These are phyloP conservation scores for Lasioglossum baleicum DNA, from an alignment of 1,140 invertebrate genomes.

Conservation along the genomic window DNA sequence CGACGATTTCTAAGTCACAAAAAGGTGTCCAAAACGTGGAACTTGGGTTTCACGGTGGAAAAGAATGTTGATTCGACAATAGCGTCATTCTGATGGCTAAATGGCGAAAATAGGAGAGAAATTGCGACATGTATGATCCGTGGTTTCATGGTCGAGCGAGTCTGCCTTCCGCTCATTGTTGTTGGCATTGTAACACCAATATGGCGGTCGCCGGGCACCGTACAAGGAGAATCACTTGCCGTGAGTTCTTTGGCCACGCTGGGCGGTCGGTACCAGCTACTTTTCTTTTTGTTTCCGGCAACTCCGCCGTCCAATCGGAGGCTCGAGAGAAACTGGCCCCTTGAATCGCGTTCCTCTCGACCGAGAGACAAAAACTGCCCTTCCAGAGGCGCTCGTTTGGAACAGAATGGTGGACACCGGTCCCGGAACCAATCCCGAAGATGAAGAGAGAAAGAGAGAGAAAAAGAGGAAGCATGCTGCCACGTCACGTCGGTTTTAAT, in stretches of 20 bases:
- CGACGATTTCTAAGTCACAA: not conserved
- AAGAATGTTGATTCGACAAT: not conserved
- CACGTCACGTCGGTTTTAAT: slow-evolving; percentile 39
- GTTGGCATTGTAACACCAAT: slow-evolving; percentile 5
- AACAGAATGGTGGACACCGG: slow-evolving; percentile 53
- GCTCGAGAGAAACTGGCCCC: slow-evolving; percentile 41
- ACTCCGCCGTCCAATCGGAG: slow-evolving; percentile 45
- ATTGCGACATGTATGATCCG: not conserved
- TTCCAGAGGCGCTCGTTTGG: slow-evolving; percentile 45
- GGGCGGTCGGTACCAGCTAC: slow-evolving; percentile 51
- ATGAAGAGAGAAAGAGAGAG: not conserved
- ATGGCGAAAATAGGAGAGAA: not conserved
- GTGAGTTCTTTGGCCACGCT: slow-evolving; percentile 29
- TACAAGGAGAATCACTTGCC: slow-evolving; percentile 48
- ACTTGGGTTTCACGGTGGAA: not conserved
- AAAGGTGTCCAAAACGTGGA: not conserved
- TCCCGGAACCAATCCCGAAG: not conserved
- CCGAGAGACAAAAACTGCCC: slow-evolving; percentile 58
- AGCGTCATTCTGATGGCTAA: not conserved
- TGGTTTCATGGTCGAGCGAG: not conserved
- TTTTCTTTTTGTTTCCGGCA: slow-evolving; percentile 50
- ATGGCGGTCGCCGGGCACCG: slow-evolving; percentile 24
- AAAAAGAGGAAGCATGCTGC: not conserved
- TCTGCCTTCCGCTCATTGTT: not conserved
- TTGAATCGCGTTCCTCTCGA: slow-evolving; percentile 46